Conservation (phyloP, 1,140 invertebrate species). For the Drosophila obscura region DNA sequence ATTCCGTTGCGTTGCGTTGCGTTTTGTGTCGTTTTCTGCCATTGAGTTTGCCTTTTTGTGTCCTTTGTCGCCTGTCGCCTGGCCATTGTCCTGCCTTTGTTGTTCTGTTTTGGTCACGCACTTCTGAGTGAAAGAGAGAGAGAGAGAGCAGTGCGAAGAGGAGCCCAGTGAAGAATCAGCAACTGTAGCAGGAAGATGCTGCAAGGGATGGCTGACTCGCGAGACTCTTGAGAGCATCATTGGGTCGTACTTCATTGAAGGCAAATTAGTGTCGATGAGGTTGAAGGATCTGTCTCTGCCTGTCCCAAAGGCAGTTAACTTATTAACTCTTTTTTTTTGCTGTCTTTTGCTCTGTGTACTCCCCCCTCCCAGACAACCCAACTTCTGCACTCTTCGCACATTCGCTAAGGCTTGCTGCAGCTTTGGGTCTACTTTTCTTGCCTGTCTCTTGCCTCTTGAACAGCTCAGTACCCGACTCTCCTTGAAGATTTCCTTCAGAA, state of each 20-base stretch:
- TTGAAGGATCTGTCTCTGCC: conserved; percentile 6
- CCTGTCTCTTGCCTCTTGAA: no score
- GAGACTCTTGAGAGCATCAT: conserved; percentile 56
- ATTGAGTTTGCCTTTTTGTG: conserved; percentile 27
- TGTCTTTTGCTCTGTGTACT: no score
- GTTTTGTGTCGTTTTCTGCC: conserved; percentile 21
- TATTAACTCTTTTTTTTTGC: neutral
- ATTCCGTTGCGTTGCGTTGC: conserved; percentile 30
- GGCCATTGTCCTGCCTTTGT: conserved; percentile 45
- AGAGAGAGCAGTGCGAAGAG: neutral
- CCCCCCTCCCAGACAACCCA: neutral
- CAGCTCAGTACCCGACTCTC: no score
- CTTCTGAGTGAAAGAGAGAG: conserved; percentile 21
- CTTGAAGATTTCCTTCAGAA: no score
- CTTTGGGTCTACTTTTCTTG: no score
- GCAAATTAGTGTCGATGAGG: conserved; percentile 77
- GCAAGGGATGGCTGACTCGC: neutral
- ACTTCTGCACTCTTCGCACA: no score
- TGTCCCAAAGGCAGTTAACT: neutral
- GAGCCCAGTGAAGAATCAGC: conserved; percentile 19
- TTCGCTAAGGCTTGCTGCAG: no score
- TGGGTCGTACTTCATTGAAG: conserved; percentile 62
- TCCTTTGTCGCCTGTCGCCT: conserved; percentile 14
- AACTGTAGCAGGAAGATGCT: neutral
- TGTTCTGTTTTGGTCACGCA: conserved; percentile 50